phyloP scores from a whole-genome alignment of 2,113 vertebrate genomes.

The Dendropsophus ebraccatus region DNA sequence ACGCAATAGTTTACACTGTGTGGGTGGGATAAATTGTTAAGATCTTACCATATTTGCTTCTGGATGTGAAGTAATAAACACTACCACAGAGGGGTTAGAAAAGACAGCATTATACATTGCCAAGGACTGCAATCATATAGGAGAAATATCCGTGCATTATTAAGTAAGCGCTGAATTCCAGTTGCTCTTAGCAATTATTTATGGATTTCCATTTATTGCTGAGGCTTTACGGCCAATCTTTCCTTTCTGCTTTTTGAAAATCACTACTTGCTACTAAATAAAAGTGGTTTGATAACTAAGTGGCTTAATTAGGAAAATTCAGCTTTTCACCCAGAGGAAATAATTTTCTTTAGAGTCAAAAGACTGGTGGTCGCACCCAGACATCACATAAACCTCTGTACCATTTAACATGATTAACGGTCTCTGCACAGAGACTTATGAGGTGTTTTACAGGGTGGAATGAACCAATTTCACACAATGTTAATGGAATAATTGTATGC shows the following conservation, averaged over 20 bases:
- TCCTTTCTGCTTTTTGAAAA: conserved; percentile 24
- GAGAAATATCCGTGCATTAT: conserved; percentile 10
- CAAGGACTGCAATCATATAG: not conserved
- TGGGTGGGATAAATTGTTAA: not conserved
- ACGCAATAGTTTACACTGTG: not conserved
- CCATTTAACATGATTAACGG: conserved; percentile 69
- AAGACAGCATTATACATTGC: not conserved
- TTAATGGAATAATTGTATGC: conserved; percentile 56
- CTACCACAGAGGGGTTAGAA: not conserved
- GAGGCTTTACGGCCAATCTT: conserved; percentile 41
- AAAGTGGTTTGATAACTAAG: conserved; percentile 63
- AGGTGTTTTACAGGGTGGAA: conserved; percentile 68
- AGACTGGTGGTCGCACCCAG: conserved; percentile 67
- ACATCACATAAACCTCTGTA: conserved; percentile 64
- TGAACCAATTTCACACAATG: conserved; percentile 67
- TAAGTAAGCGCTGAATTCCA: conserved; percentile 2
- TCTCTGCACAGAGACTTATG: conserved; percentile 67
- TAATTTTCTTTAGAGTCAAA: conserved; percentile 69
- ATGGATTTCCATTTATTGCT: conserved; percentile 28
- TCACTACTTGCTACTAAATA: conserved; percentile 47
- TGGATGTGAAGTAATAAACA: not conserved
- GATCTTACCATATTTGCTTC: not conserved
- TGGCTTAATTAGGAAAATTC: conserved; percentile 74
- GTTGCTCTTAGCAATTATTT: conserved; percentile 21
- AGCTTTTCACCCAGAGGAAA: conserved; percentile 70